phyloP scores from a whole-genome alignment of 1,140 invertebrate genomes.

The Melitaea cinxia region DNA sequence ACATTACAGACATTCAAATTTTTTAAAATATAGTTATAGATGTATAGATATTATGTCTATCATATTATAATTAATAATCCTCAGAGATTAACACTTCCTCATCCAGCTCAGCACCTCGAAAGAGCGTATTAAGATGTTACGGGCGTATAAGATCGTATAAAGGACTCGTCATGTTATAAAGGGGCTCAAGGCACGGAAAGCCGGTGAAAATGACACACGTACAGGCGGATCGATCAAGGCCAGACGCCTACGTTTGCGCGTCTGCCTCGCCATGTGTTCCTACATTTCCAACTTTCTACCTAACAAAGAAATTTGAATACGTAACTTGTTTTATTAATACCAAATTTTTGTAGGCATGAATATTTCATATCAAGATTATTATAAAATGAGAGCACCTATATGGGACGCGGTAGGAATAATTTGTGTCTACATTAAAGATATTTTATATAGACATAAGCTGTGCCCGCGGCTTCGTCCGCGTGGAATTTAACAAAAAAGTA shows the following conservation, averaged over 20 bases:
- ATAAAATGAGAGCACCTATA: not conserved
- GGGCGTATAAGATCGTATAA: slow-evolving; percentile 20
- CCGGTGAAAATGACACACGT: slow-evolving; percentile 53
- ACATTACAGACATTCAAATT: too few species aligned
- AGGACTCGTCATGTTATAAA: slow-evolving; percentile 43
- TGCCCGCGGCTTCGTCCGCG: too few species aligned
- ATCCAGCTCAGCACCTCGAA: not conserved
- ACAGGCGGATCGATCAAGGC: slow-evolving; percentile 67
- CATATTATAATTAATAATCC: too few species aligned
- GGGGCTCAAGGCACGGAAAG: slow-evolving; percentile 32
- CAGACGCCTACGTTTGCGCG: slow-evolving; percentile 51
- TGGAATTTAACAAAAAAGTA: too few species aligned
- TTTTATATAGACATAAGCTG: too few species aligned
- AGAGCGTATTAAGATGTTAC: slow-evolving; percentile 3
- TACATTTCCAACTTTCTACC: slow-evolving; percentile 20
- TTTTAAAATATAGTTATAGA: too few species aligned
- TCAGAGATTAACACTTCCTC: not conserved
- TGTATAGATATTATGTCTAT: too few species aligned
- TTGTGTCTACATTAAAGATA: too few species aligned
- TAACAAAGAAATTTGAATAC: slow-evolving; percentile 24
- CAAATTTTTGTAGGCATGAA: slow-evolving; percentile 2
- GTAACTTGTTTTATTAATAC: slow-evolving; percentile 1
- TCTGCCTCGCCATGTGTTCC: slow-evolving; percentile 34
- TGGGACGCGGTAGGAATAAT: not conserved
- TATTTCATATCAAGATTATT: not conserved